Evolutionary conservation across 2,888 invertebrate species (phyloP), one percentile per base, ranked within the genome.

Genomic region (Tetrapedia diversipes): DNA sequence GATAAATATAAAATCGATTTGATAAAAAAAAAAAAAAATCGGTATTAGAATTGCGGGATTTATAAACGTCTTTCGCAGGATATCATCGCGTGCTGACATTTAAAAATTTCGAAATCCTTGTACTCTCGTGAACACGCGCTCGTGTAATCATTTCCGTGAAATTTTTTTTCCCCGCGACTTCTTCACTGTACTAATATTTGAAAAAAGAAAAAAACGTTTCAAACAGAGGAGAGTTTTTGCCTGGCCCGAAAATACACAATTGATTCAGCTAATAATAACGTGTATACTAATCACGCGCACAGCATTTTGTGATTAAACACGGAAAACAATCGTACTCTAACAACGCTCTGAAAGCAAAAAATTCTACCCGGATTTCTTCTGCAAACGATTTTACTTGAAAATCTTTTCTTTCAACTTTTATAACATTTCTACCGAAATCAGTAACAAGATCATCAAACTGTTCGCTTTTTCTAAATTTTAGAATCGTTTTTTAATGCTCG

Each of bases 21-120:
- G n/a, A n/a, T n/a, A n/a, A n/a, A n/a, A n/a, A n/a, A n/a, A n/a
- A n/a, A n/a, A n/a, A n/a, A n/a, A n/a, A n/a, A n/a, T n/a, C n/a
- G n/a, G n/a, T n/a, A n/a, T 10, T 43, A 4, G 10, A 19, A 43
- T 43, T 19, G 2, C 10, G 4, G 19, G 10, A 34, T 14, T 10
- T 24, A 3, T 3, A 39, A 54, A 47, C 22, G 24, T 45, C 27
- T 27, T 14, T 10, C 16, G 16, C 27, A 34, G 10, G 19, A 24
- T 22, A 27, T 51, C 27, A 32, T 39, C 24, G 41, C 1, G n/a
- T 22, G 49, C 19, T 49, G 66, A 51, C 56, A 76, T 67, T 76
- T 67, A 11, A 8, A 22, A 53, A 73, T 77, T 72, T 53, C 63
- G 67, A 73, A 53, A 68, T 43, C 14, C 3, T 16, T 7, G 24